phyloP scores from a whole-genome alignment of 1,140 invertebrate genomes.

The Hesperophylax magnus region DNA sequence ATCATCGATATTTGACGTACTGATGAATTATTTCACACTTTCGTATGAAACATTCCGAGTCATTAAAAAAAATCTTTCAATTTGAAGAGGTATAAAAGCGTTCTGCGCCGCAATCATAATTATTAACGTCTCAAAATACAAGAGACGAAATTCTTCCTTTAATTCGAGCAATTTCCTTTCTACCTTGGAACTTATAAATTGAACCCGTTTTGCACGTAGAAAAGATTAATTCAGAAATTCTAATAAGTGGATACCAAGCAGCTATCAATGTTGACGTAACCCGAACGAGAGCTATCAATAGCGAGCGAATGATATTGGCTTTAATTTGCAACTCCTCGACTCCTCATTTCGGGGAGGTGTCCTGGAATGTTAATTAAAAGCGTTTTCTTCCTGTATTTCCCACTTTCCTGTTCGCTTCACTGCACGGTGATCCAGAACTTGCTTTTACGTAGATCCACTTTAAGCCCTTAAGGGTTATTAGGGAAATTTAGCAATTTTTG shows the following conservation, averaged over 20 bases:
- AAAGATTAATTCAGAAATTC: constrained; percentile 34
- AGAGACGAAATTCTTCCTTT: background rate
- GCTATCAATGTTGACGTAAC: constrained; percentile 31
- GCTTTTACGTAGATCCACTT: no score
- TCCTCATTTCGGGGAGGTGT: constrained; percentile 49
- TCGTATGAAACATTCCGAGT: background rate
- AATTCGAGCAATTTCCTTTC: background rate
- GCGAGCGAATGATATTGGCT: constrained; percentile 59
- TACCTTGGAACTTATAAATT: background rate
- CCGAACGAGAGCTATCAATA: constrained; percentile 29
- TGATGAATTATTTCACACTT: no score
- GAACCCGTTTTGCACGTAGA: background rate
- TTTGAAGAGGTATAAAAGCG: background rate
- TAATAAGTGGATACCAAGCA: constrained; percentile 15
- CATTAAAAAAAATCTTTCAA: background rate
- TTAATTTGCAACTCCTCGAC: constrained; percentile 61
- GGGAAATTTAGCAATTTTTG: no score
- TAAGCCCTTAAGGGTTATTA: no score
- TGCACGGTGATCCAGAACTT: background rate
- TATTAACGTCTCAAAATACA: background rate
- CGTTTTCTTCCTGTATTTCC: constrained; percentile 55
- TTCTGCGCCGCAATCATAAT: background rate
- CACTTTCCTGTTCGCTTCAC: background rate
- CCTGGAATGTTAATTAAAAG: constrained; percentile 69
- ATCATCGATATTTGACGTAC: no score